These are phyloP conservation scores for Tragelaphus oryx DNA, from an alignment of 2,797 vertebrate species.

Conservation along the genomic window DNA sequence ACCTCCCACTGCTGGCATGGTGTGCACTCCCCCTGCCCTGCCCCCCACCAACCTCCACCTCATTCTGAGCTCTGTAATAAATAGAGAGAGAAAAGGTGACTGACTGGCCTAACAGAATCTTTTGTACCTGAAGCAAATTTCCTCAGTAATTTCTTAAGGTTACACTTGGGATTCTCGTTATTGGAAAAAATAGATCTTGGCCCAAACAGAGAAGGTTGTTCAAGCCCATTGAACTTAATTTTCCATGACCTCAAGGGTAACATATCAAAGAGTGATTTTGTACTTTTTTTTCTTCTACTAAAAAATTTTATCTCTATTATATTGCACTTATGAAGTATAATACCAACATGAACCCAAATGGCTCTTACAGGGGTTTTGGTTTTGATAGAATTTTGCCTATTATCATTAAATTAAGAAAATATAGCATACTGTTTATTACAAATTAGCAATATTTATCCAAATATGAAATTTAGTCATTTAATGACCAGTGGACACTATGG, in stretches of 20 bases:
- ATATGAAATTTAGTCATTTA: not conserved
- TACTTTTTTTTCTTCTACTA: not conserved
- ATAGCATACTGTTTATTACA: not conserved
- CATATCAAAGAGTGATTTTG: not conserved
- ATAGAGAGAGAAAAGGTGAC: not conserved
- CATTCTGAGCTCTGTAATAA: not conserved
- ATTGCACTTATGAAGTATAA: not conserved
- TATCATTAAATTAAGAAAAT: not conserved
- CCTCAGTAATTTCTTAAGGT: not conserved
- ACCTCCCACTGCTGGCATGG: too few relatives aligned
- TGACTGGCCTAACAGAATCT: not conserved
- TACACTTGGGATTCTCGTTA: not conserved
- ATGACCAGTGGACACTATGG: not conserved
- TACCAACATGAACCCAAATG: not conserved
- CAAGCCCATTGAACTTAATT: not conserved
- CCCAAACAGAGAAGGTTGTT: not conserved
- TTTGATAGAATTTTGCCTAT: not conserved
- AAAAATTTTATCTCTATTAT: not conserved
- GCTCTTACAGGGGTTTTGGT: not conserved
- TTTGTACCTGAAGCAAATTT: not conserved
- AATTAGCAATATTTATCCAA: not conserved
- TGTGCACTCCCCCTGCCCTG: accelerated
- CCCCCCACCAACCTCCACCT: not conserved
- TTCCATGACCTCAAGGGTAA: not conserved
- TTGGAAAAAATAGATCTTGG: not conserved